Base-by-base conservation (phyloP, 2,113 vertebrate genomes). In the Nipponia nippon region DNA sequence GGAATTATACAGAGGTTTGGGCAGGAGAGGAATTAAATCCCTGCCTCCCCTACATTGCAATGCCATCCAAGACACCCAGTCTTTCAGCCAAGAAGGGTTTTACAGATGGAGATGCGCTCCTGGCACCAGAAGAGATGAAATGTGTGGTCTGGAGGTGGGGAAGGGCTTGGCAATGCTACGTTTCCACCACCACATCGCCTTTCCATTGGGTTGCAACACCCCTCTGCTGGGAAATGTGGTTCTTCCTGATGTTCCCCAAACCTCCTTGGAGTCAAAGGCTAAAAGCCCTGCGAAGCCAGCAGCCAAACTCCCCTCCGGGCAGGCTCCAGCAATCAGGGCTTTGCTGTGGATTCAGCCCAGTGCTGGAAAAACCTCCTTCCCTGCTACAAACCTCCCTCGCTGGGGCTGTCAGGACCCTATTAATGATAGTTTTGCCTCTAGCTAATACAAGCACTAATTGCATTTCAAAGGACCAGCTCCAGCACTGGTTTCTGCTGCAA, bases 201-300 rank as follows among this genome's bases (percentile, higher is more conserved):
- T 52, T 36, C 40, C 9, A 0, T 50, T 18, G 55, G 17, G 30
- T 42, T 42, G 13, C 16, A 76, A 8, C 5, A 19, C n/a, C 40
- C 32, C 27, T 47, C 17, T 0, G 0, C 26, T 1, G 3, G 70
- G 86, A 83, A 59, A 90, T 1, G 6, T 4, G 36, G 1, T 0
- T 25, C 32, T 71, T 59, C 36, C 70, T 6, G 29, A 44, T 6
- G 0, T 38, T 77, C 18, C 26, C 49, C 82, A 83, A 62, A 42
- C 1, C 16, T 67, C 56, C 77, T 44, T 0, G 6, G 61, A 79
- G 79, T 15, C 0, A 1, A 50, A 8, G 42, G 14, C 20, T 67
- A 49, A 67, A 67, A 67, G 1, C 52, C 29, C 46, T 30, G 18
- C 2, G 1, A 70, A 70, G 26, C 22, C 38, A 56, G 52, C 11